Conservation (phyloP, 2,113 vertebrate genomes). For the Eolophus roseicapilla region DNA sequence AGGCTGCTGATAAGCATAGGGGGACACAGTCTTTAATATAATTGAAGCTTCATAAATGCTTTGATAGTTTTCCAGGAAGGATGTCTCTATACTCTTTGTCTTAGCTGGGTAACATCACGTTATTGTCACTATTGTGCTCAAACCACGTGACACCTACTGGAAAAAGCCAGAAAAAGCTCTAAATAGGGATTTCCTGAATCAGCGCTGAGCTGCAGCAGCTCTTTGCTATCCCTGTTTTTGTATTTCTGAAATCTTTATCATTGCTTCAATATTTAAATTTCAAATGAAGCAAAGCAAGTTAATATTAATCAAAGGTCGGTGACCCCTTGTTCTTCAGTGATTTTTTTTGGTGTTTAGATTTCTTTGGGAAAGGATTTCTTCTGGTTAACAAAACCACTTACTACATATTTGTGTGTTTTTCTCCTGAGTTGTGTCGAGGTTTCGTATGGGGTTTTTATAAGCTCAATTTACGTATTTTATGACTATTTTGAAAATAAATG, state of each 20-base stretch:
- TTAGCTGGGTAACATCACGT: neutral
- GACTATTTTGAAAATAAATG: constrained; percentile 7
- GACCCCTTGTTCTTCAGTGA: neutral
- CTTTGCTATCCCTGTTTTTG: neutral
- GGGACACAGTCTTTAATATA: neutral
- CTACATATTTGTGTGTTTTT: neutral
- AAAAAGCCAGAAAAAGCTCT: neutral
- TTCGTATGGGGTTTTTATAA: neutral
- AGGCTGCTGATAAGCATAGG: neutral
- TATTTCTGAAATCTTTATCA: neutral
- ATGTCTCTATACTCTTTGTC: neutral
- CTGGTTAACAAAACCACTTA: neutral
- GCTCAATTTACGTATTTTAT: neutral
- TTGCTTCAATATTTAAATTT: neutral
- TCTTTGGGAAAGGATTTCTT: neutral
- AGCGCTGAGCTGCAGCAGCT: neutral
- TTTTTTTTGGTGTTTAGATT: neutral
- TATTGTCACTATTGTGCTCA: neutral
- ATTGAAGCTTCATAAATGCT: neutral
- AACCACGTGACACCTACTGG: neutral
- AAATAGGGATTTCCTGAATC: neutral
- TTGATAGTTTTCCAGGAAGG: neutral
- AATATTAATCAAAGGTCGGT: neutral
- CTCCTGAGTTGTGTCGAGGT: neutral
- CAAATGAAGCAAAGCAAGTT: neutral